Conservation (phyloP, 2,888 invertebrate genomes). For the Trachelus tabidus region DNA sequence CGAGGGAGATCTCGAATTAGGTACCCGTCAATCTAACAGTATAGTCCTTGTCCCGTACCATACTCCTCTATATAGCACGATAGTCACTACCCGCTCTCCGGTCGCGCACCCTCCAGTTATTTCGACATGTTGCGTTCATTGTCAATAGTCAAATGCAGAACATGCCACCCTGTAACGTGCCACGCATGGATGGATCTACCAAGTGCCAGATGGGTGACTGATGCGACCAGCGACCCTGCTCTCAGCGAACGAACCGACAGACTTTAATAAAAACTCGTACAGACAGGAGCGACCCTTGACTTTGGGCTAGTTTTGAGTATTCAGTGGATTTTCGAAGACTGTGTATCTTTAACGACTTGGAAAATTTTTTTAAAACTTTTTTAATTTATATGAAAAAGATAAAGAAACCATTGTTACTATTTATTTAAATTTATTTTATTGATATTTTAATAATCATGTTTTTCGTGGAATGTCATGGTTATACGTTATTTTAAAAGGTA, state of each 20-base stretch:
- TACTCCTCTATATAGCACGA: slow-evolving; percentile 12
- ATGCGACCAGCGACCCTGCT: slow-evolving; percentile 52
- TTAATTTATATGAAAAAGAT: no score
- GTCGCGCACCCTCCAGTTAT: slow-evolving; percentile 57
- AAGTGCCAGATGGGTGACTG: slow-evolving; percentile 66
- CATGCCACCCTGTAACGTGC: slow-evolving; percentile 51
- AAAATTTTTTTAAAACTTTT: background rate
- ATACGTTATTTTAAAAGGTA: background rate
- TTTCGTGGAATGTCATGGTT: background rate
- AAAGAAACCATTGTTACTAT: background rate
- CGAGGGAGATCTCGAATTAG: slow-evolving; percentile 34
- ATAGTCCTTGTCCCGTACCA: slow-evolving; percentile 19
- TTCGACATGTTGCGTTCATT: slow-evolving; percentile 61
- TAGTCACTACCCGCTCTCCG: slow-evolving; percentile 20
- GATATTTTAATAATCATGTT: background rate
- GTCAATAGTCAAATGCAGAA: slow-evolving; percentile 60
- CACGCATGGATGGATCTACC: slow-evolving; percentile 59
- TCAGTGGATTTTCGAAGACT: background rate
- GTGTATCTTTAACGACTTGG: background rate
- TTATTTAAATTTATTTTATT: background rate
- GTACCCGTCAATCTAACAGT: slow-evolving; percentile 47
- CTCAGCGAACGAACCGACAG: slow-evolving; percentile 47
- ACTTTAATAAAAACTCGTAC: slow-evolving; percentile 15
- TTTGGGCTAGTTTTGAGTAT: background rate
- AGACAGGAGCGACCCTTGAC: background rate